These are phyloP conservation scores for Lutjanus argentimaculatus DNA, from an alignment of 2,797 vertebrate species.

Conservation along the genomic window DNA sequence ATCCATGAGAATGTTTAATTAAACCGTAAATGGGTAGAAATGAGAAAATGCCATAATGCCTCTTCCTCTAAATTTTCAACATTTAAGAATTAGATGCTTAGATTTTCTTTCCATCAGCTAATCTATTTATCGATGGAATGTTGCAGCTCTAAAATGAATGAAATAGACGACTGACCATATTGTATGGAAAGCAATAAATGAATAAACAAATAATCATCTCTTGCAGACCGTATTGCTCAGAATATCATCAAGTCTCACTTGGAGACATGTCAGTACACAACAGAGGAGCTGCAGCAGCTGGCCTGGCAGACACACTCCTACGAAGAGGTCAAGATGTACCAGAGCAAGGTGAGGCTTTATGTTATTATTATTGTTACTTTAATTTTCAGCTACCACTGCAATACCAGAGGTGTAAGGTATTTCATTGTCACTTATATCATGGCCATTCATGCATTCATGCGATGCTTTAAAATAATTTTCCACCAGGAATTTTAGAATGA, in stretches of 20 bases:
- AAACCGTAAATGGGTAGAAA: conserved; percentile 18
- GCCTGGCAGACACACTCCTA: conserved; percentile 99
- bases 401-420: background rate
- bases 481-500: conserved; percentile 48
- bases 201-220: conserved; percentile 26
- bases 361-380: background rate
- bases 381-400: background rate
- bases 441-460: conserved; percentile 65
- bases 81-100: background rate
- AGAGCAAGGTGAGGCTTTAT: conserved; percentile 93
- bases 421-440: conserved; percentile 32
- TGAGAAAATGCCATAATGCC: background rate
- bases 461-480: conserved; percentile 64
- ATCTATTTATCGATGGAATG: too few species aligned
- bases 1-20: conserved; percentile 34
- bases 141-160: background rate
- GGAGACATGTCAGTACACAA: conserved; percentile 99
- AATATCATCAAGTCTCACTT: conserved; percentile 99
- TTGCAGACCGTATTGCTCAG: conserved; percentile 97
- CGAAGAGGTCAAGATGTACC: conserved; percentile 98
- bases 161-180: background rate
- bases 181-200: background rate
- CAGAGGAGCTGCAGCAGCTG: conserved; percentile 97
- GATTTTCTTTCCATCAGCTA: too few species aligned
- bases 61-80: conserved; percentile 9